A percentile compares a stretch with the other conserved stretches of the same genome.
phyloP scores from a whole-genome alignment of 2,888 invertebrate species.

The Agrilus biguttatus region DNA sequence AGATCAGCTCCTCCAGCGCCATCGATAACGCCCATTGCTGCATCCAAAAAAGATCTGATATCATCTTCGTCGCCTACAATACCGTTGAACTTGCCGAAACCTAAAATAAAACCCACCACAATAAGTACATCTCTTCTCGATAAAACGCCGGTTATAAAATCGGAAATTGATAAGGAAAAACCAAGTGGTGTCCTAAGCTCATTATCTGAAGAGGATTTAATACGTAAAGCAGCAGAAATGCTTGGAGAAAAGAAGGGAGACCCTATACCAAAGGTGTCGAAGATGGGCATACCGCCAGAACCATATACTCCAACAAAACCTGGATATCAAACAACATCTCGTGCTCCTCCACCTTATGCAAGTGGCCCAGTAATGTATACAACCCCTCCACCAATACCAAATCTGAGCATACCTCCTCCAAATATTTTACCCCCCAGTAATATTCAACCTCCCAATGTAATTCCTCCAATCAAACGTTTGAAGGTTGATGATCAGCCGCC shows the following conservation, averaged over 20 bases:
- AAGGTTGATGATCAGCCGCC: slow-evolving; percentile 25
- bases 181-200: slow-evolving; percentile 34
- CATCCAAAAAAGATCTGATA: neutral
- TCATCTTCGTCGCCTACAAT: slow-evolving; percentile 20
- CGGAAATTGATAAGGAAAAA: neutral
- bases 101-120: slow-evolving; percentile 10
- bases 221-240: slow-evolving; percentile 43
- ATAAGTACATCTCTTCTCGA: slow-evolving; percentile 7
- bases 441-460: slow-evolving; percentile 4
- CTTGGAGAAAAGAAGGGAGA: slow-evolving; percentile 28
- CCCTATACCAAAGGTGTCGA: slow-evolving; percentile 4
- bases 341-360: slow-evolving; percentile 2
- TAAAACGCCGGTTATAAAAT: neutral
- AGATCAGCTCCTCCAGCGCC: slow-evolving; percentile 8
- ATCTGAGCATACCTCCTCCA: slow-evolving; percentile 16
- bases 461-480: slow-evolving; percentile 14
- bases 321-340: neutral
- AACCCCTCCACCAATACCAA: slow-evolving; percentile 28
- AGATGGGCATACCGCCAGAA: slow-evolving; percentile 3
- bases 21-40: neutral
- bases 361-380: slow-evolving; percentile 16
- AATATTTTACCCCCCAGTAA: slow-evolving; percentile 8
- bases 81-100: slow-evolving; percentile 27
- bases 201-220: slow-evolving; percentile 39
- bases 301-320: slow-evolving; percentile 1